These are phyloP conservation scores for Globia sparganii DNA, from an alignment of 2,888 invertebrate species.

Conservation along the genomic window DNA sequence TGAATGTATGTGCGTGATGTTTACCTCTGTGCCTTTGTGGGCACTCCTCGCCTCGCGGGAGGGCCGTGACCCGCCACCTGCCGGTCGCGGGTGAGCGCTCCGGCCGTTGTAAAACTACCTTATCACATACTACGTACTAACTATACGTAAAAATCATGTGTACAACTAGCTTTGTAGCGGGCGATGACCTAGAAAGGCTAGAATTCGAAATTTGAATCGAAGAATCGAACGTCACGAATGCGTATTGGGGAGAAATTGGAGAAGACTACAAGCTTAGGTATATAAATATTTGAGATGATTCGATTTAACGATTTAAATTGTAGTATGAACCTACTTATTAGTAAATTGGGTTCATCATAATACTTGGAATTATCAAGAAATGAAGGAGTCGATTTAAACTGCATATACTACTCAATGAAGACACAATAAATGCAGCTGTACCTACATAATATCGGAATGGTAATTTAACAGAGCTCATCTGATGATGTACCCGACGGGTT, in stretches of 20 bases:
- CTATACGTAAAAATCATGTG: conserved; percentile 13
- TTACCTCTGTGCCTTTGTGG: conserved; percentile 41
- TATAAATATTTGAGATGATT: background rate
- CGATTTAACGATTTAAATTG: too few species aligned
- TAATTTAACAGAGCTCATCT: background rate
- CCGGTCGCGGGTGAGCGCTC: conserved; percentile 70
- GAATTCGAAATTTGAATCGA: background rate
- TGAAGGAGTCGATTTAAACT: background rate
- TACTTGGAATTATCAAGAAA: background rate
- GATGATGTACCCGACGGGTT: background rate
- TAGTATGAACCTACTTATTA: background rate
- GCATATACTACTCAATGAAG: background rate
- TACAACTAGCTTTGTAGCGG: background rate
- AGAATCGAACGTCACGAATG: background rate
- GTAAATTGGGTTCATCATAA: background rate
- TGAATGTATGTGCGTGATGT: conserved; percentile 46
- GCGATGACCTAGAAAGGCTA: background rate
- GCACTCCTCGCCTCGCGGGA: conserved; percentile 49
- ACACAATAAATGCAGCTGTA: background rate
- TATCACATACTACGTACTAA: conserved; percentile 23
- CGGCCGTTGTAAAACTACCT: conserved; percentile 48
- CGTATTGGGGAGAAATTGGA: background rate
- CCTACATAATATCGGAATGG: too few species aligned
- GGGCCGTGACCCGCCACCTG: conserved; percentile 75
- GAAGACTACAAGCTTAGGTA: background rate